phyloP scores from a whole-genome alignment of 53 echinoderm and acorn worm genomes.

The Echinarachnius parma region DNA sequence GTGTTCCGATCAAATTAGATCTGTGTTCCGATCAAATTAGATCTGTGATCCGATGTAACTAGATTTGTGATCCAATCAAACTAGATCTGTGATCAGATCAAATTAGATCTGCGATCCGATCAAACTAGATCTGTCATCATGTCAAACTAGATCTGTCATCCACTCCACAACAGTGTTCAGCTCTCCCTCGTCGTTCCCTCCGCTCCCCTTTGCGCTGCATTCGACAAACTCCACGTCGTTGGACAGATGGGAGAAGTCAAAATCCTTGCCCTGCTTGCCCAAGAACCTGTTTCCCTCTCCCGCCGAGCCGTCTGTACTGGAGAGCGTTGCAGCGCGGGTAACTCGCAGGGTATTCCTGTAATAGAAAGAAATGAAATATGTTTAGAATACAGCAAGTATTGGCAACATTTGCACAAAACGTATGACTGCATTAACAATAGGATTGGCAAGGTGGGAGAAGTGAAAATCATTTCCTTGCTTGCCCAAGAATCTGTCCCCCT shows the following conservation, averaged over 20 bases:
- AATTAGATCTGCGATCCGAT: background rate
- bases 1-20: too few species aligned
- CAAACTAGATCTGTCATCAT: slow-evolving; percentile 40
- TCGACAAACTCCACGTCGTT: slow-evolving; percentile 74
- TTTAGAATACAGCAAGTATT: too few species aligned
- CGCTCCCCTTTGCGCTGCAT: slow-evolving; percentile 67
- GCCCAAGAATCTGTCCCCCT: too few species aligned
- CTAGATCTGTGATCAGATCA: slow-evolving; percentile 39
- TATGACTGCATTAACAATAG: too few species aligned
- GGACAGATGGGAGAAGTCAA: slow-evolving; percentile 81
- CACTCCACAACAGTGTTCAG: slow-evolving; percentile 70
- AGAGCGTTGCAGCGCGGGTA: slow-evolving; percentile 68
- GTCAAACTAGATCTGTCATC: slow-evolving; percentile 38
- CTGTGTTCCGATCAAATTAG: too few species aligned
- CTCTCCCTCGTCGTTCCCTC: slow-evolving; percentile 49
- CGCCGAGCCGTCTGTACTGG: slow-evolving; percentile 70
- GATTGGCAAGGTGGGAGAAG: slow-evolving; percentile 65
- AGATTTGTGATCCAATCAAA: slow-evolving; percentile 9
- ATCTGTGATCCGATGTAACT: too few species aligned
- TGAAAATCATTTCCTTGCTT: slow-evolving; percentile 70
- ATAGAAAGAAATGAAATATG: too few species aligned
- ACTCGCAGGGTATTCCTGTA: slow-evolving; percentile 81
- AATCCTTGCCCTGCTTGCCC: slow-evolving; percentile 79
- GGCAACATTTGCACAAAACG: too few species aligned
- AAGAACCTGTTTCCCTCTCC: slow-evolving; percentile 52